phyloP scores from a whole-genome alignment of 2,888 invertebrate species.

The Bugulina stolonifera region DNA sequence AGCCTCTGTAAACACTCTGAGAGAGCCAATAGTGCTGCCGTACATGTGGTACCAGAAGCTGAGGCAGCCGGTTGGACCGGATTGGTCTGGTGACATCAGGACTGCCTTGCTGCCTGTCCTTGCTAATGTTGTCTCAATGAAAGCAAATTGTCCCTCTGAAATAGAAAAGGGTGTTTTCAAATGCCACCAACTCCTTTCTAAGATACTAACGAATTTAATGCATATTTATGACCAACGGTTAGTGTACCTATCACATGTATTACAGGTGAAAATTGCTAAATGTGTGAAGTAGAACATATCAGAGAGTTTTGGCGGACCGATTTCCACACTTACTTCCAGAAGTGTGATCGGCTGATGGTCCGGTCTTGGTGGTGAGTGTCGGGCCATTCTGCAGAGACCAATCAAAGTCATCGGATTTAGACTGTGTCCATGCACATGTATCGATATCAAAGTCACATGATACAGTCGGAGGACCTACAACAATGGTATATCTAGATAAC shows the following conservation, averaged over 20 bases:
- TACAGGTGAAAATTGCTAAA: too few species aligned
- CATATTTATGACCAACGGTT: neutral
- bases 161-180: neutral
- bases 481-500: too few species aligned
- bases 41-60: constrained; percentile 32
- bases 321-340: constrained; percentile 30
- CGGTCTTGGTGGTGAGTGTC: neutral
- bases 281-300: too few species aligned
- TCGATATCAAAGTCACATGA: constrained; percentile 42
- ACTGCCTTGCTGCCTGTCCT: constrained; percentile 59
- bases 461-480: constrained; percentile 30
- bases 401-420: constrained; percentile 20
- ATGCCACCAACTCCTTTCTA: too few species aligned
- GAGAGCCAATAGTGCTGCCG: constrained; percentile 28
- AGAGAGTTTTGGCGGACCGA: too few species aligned
- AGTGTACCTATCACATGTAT: neutral
- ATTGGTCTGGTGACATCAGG: constrained; percentile 42
- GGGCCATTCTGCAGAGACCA: constrained; percentile 17
- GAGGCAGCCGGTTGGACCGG: constrained; percentile 26
- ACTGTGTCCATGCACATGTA: constrained; percentile 32
- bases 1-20: constrained; percentile 27
- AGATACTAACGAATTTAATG: too few species aligned
- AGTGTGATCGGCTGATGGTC: constrained; percentile 23
- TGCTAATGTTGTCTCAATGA: constrained; percentile 51
- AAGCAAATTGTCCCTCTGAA: constrained; percentile 30